Evolutionary conservation across 1,140 invertebrate species (phyloP).

Genomic region (Drosophila elegans): DNA sequence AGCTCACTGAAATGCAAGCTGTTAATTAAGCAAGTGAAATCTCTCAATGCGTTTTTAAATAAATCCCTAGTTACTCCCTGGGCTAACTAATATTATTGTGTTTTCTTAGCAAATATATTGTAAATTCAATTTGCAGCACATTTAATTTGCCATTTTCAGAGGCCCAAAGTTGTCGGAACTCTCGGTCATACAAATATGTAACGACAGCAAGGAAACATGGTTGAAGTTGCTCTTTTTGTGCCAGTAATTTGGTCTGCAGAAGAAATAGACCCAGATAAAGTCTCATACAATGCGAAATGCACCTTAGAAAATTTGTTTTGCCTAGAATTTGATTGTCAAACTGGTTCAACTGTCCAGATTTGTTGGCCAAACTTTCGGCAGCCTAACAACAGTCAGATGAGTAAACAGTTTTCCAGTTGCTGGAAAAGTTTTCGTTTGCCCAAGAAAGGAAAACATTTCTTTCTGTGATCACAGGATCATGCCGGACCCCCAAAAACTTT

Average conservation of each 20-base stretch:
- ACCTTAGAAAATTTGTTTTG: slow-evolving; percentile 34
- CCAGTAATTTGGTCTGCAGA: slow-evolving; percentile 42
- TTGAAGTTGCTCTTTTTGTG: slow-evolving; percentile 34
- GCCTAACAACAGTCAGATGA: slow-evolving; percentile 16
- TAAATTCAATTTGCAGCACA: slow-evolving; percentile 57
- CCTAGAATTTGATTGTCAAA: slow-evolving; percentile 51
- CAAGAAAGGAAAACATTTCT: slow-evolving; percentile 43
- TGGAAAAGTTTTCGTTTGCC: slow-evolving; percentile 45
- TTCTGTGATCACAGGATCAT: slow-evolving; percentile 35
- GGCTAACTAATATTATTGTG: slow-evolving; percentile 9
- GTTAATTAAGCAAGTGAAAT: slow-evolving; percentile 71
- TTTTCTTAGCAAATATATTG: slow-evolving; percentile 36
- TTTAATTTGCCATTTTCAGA: slow-evolving; percentile 50
- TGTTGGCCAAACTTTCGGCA: slow-evolving; percentile 39
- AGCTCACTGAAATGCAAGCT: slow-evolving; percentile 18
- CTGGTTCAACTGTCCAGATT: slow-evolving; percentile 41
- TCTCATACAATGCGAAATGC: slow-evolving; percentile 10
- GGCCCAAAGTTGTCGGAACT: slow-evolving; percentile 23
- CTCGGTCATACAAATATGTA: slow-evolving; percentile 29
- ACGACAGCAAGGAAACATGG: slow-evolving; percentile 14
- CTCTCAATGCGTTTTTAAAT: slow-evolving; percentile 26
- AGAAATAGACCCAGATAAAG: slow-evolving; percentile 38
- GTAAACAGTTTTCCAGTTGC: slow-evolving; percentile 50
- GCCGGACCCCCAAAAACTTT: slow-evolving; percentile 10
- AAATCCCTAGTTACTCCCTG: slow-evolving; percentile 1